Conservation (phyloP, 2,797 vertebrate species). For the Artibeus jamaicensis region DNA sequence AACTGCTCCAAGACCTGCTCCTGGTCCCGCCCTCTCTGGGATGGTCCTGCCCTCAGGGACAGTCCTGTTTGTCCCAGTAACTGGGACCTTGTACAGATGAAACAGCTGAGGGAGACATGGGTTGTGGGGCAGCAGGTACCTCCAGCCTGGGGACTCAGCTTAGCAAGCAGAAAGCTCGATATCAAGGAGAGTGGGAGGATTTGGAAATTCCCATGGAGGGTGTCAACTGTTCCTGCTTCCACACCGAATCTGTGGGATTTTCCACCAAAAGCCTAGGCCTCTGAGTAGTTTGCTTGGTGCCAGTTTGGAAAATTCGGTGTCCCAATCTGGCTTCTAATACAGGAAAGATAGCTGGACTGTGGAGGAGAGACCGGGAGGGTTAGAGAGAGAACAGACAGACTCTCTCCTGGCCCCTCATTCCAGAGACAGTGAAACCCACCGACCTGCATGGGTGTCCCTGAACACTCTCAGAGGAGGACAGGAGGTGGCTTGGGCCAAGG, state of each 20-base stretch:
- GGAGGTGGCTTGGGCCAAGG: rapidly evolving
- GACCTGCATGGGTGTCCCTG: rapidly evolving
- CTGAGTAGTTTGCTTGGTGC: rapidly evolving
- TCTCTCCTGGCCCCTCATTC: rapidly evolving
- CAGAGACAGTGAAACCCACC: not conserved
- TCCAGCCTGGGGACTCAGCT: not conserved
- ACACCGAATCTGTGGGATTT: not conserved
- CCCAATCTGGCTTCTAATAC: not conserved
- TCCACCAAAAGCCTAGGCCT: not conserved
- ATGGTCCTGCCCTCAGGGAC: too few species aligned
- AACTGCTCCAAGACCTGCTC: not conserved
- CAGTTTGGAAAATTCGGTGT: not conserved
- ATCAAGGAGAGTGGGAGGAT: not conserved
- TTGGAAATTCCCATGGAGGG: not conserved
- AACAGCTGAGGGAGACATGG: not conserved
- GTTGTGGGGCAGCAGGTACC: not conserved
- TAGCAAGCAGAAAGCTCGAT: not conserved
- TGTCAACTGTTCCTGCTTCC: not conserved
- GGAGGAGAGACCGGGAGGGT: not conserved
- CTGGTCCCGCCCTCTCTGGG: not conserved
- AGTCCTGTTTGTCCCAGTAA: not conserved
- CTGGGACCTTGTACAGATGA: not conserved
- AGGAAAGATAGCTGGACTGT: not conserved
- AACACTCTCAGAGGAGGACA: not conserved
- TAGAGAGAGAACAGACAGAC: rapidly evolving